Evolutionary conservation across 2,888 invertebrate genomes (phyloP), one percentile per base, ranked within the genome.

Genomic region (Amorpha juglandis): DNA sequence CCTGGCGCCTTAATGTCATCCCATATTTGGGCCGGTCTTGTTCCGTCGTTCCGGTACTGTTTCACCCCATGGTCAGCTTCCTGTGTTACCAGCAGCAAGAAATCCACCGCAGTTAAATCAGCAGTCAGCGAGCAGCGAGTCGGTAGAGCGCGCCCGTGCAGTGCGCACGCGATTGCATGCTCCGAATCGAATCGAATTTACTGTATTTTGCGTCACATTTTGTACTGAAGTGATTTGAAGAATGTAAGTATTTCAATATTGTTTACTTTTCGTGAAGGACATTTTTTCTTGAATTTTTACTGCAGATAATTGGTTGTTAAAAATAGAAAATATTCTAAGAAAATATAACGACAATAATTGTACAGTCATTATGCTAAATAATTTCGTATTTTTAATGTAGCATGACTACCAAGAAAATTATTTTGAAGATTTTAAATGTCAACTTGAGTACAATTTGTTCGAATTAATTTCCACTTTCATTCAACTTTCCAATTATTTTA

Each of bases 131-230:
- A 86, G 87, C 63, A 68, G 69, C 70, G 81, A 86, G 88, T 88
- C 78, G 72, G 74, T 78, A 74, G 73, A 72, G 77, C 82, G 86
- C 85, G 77, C 78, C 80, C 70, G 73, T 69, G 68, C 69, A 68
- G 81, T 79, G 80, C 86, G 86, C 87, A 87, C 89, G 90, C 80
- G 77, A 69, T 67, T 68, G 53, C 35, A 64, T 64, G 47, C 16
- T 62, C 42, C 14, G n/a, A 33, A 45, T 14, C 33, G 45, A 64
- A 27, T 53, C 8, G 38, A 64, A n/a, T 33, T 58, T 35, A 48
- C 70, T 68, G 62, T 63, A 68, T 69, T 64, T 27, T 58, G 58
- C 58, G 42, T 58, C 58, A 69, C 69, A 52, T 27, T 38, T 27
- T 19, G 42, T 47, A 64, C 21, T 69, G 58, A 72, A 67, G 77